Conservation (phyloP, 2,888 invertebrate genomes). For the Pseudolycoriella hygida region DNA sequence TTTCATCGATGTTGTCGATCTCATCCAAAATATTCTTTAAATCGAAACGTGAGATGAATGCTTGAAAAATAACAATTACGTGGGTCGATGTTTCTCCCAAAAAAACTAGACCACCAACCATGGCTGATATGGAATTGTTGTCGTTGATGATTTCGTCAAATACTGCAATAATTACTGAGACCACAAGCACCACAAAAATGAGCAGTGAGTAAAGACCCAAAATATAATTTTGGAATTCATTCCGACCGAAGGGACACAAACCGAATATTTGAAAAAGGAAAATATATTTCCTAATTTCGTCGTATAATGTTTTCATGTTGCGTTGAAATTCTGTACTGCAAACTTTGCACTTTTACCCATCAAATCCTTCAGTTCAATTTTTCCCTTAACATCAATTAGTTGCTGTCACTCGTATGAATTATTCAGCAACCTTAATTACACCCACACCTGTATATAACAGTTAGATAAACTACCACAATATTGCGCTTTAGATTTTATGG, state of each 20-base stretch:
- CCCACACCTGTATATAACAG: too few relatives aligned
- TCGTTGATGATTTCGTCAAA: conserved; percentile 7
- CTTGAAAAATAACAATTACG: conserved; percentile 14
- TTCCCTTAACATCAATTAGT: too few relatives aligned
- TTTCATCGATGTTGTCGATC: conserved; percentile 11
- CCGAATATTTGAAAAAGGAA: neutral
- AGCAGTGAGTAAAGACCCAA: neutral
- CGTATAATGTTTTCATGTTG: neutral
- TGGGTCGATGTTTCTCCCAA: conserved; percentile 14
- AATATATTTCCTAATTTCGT: neutral
- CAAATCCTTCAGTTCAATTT: too few relatives aligned
- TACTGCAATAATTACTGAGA: conserved; percentile 5
- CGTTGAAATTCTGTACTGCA: too few relatives aligned
- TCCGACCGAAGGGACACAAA: neutral
- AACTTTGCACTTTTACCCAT: too few relatives aligned
- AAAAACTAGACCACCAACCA: conserved; percentile 12
- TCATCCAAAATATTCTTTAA: conserved; percentile 10
- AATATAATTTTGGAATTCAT: neutral
- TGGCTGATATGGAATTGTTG: conserved; percentile 8
- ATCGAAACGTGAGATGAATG: conserved; percentile 11
- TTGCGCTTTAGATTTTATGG: too few relatives aligned
- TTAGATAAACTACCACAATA: too few relatives aligned
- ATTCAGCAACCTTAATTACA: too few relatives aligned
- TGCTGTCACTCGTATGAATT: too few relatives aligned
- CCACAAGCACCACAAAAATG: neutral